Evolutionary conservation across 2,113 vertebrate genomes (phyloP).

Genomic region (Egretta garzetta): DNA sequence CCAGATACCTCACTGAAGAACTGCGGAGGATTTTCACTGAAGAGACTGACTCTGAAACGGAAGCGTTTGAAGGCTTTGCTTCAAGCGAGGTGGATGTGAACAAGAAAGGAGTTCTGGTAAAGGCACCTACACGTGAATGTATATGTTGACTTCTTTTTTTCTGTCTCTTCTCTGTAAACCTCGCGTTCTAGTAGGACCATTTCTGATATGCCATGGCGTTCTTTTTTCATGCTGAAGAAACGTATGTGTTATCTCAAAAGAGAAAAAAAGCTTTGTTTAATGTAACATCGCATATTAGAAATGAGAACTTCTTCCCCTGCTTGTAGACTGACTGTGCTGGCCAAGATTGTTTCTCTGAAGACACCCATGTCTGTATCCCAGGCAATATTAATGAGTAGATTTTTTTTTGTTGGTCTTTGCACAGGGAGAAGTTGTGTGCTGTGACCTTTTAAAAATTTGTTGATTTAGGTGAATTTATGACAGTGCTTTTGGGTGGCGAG

Average conservation of each 20-base stretch:
- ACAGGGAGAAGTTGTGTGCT: neutral
- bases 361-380: neutral
- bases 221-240: neutral
- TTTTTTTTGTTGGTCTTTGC: neutral
- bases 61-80: constrained; percentile 88
- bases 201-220: neutral
- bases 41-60: constrained; percentile 87
- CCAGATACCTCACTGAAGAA: constrained; percentile 84
- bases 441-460: neutral
- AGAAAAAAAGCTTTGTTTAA: neutral
- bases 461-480: neutral
- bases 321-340: neutral
- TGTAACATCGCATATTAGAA: neutral
- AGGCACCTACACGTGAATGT: neutral
- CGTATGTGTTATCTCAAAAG: neutral
- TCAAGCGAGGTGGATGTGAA: constrained; percentile 55
- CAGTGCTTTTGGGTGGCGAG: neutral
- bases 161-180: neutral
- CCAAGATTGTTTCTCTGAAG: neutral
- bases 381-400: neutral
- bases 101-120: constrained; percentile 65
- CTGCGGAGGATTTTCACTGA: constrained; percentile 86
- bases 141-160: neutral
- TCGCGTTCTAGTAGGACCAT: neutral
- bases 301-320: neutral